Conservation (phyloP, 2,888 invertebrate species). For the Dendrolimus pini region DNA sequence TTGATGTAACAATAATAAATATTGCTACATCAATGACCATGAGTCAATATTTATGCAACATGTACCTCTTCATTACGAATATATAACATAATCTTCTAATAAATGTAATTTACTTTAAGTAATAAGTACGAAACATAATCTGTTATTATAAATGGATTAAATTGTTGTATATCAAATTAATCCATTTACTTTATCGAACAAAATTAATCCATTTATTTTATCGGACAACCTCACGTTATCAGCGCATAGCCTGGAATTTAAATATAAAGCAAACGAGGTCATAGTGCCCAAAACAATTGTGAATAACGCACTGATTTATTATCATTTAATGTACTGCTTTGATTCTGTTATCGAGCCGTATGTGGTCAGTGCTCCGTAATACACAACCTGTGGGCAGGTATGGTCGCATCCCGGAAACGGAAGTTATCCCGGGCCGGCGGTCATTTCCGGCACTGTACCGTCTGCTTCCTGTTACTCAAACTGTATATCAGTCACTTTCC, state of each 20-base stretch:
- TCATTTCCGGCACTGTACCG: conserved; percentile 29
- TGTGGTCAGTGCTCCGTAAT: conserved; percentile 6
- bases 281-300: not conserved
- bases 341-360: too few species aligned
- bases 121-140: too few species aligned
- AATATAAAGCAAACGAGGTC: not conserved
- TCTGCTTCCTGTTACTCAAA: conserved; percentile 29
- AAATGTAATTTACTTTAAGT: too few species aligned
- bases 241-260: conserved; percentile 1
- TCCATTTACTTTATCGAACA: not conserved
- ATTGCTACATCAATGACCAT: too few species aligned
- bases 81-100: too few species aligned
- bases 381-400: conserved; percentile 19
- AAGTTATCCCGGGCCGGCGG: conserved; percentile 32
- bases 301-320: not conserved
- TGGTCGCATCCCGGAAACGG: conserved; percentile 27
- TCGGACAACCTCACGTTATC: not conserved
- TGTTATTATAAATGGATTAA: not conserved
- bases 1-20: too few species aligned
- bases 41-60: too few species aligned
- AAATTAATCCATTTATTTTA: not conserved
- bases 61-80: too few species aligned
- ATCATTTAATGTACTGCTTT: not conserved
- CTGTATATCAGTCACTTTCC: not conserved
- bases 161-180: not conserved